Conservation (phyloP, 2,113 vertebrate genomes). For the Pan paniscus region DNA sequence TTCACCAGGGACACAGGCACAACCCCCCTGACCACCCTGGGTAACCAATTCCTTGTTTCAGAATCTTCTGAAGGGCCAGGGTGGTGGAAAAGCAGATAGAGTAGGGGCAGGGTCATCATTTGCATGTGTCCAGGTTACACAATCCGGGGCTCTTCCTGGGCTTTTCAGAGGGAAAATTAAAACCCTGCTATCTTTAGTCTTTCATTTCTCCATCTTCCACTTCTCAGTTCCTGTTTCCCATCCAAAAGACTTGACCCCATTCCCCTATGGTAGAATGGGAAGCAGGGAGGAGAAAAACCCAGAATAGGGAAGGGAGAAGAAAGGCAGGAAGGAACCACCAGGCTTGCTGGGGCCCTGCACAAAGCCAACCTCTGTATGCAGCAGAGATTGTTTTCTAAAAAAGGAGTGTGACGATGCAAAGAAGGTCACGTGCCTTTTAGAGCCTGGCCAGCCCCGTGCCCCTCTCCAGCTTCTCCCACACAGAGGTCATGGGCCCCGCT, state of each 20-base stretch:
- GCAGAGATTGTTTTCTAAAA: neutral
- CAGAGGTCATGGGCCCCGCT: too few species aligned
- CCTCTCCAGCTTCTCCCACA: neutral
- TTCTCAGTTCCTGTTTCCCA: neutral
- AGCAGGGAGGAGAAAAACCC: neutral
- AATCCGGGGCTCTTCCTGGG: neutral
- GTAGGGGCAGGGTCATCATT: neutral
- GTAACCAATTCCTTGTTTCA: neutral
- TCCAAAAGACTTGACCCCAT: neutral
- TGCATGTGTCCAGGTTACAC: neutral
- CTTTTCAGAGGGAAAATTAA: neutral
- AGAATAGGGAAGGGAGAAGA: neutral
- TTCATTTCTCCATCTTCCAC: neutral
- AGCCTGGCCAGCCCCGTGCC: neutral
- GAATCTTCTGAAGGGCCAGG: neutral
- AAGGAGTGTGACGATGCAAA: neutral
- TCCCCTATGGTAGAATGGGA: neutral
- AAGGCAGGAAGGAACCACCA: neutral
- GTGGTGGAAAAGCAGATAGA: too few species aligned
- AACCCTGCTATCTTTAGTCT: neutral
- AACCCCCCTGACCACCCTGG: too few species aligned
- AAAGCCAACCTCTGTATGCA: neutral
- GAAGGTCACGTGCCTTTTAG: neutral
- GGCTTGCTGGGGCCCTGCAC: too few species aligned
- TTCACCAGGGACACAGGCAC: neutral